Conservation (phyloP, 2,113 vertebrate genomes). For the Callithrix jacchus region DNA sequence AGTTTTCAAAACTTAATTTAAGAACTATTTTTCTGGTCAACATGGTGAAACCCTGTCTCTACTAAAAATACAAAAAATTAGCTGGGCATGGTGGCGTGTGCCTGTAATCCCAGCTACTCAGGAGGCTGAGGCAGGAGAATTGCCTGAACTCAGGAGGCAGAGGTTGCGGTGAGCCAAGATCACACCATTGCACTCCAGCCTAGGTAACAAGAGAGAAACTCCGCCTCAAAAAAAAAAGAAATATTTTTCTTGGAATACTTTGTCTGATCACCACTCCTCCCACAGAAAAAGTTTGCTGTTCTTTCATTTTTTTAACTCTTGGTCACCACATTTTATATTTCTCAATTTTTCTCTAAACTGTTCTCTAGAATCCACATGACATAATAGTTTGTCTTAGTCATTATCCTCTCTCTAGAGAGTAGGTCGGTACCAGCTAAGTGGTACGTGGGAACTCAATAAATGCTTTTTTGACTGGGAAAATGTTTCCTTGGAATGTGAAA, state of each 20-base stretch:
- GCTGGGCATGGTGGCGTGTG: too few relatives aligned
- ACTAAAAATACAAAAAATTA: too few relatives aligned
- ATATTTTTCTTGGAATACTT: not conserved
- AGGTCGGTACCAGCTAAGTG: not conserved
- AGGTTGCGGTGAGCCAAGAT: too few relatives aligned
- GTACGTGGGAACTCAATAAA: not conserved
- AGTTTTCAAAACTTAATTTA: conserved; percentile 37
- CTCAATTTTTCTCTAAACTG: not conserved
- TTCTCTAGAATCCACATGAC: not conserved
- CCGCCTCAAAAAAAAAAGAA: not conserved
- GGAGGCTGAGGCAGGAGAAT: too few relatives aligned
- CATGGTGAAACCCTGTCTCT: too few relatives aligned
- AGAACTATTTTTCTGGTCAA: not conserved
- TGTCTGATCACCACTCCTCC: not conserved
- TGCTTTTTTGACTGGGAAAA: conserved; percentile 41
- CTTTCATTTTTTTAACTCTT: not conserved
- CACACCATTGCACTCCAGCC: too few relatives aligned
- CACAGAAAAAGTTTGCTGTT: not conserved
- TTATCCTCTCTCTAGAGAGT: not conserved
- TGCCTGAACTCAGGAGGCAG: too few relatives aligned
- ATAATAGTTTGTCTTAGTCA: not conserved
- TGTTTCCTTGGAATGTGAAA: not conserved
- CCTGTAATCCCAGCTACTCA: too few relatives aligned
- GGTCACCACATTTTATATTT: not conserved
- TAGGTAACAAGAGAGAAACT: too few relatives aligned